These are phyloP conservation scores for Pentalonia nigronervosa DNA, from an alignment of 1,140 invertebrate genomes.

Conservation along the genomic window DNA sequence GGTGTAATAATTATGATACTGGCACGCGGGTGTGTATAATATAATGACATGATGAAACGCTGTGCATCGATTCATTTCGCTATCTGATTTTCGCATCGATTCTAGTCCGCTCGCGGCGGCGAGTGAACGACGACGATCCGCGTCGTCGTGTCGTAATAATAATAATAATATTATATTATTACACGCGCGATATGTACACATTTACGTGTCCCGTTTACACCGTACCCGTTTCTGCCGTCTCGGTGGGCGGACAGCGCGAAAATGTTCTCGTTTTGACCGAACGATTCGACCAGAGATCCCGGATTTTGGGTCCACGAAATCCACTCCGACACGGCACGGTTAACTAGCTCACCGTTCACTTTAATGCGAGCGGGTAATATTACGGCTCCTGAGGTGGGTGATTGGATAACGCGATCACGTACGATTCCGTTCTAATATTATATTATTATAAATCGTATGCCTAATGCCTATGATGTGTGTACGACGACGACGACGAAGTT, in stretches of 20 bases:
- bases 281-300: constrained; percentile 15
- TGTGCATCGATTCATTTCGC: neutral
- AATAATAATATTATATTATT: no score
- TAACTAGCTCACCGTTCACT: neutral
- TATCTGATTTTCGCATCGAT: neutral
- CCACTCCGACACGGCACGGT: neutral
- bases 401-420: neutral
- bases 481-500: neutral
- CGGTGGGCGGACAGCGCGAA: neutral
- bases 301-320: constrained; percentile 24
- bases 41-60: neutral
- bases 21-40: neutral
- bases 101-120: neutral
- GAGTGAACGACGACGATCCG: neutral
- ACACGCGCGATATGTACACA: neutral
- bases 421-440: no score
- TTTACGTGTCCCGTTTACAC: neutral
- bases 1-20: neutral
- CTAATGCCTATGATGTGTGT: neutral
- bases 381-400: neutral
- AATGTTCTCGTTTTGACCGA: constrained; percentile 13
- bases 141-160: neutral
- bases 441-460: neutral
- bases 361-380: neutral
- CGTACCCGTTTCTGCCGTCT: neutral